phyloP scores from a whole-genome alignment of 1,140 invertebrate genomes.

The Dufourea novaeangliae region DNA sequence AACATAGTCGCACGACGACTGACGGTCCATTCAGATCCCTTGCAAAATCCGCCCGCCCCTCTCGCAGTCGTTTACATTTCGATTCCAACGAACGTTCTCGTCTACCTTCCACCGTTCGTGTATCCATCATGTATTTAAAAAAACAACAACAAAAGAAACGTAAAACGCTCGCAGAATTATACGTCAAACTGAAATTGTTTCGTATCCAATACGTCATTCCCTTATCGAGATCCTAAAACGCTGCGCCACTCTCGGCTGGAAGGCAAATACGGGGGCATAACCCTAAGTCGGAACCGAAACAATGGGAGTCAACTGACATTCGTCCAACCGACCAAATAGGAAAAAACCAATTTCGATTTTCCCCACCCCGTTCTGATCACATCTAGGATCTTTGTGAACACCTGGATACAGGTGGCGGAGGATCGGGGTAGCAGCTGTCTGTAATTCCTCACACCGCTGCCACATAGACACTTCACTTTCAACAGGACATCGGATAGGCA shows the following conservation, averaged over 20 bases:
- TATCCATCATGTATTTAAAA: no score
- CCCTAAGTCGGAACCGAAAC: neutral
- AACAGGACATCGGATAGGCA: no score
- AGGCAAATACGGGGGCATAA: neutral
- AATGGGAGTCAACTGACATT: no score
- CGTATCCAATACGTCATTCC: neutral
- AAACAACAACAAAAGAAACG: neutral
- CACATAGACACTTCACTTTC: no score
- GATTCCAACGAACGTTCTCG: conserved; percentile 15
- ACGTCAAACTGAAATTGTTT: neutral
- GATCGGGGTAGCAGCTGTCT: conserved; percentile 70
- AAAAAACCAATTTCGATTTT: conserved; percentile 23
- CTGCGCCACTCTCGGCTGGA: neutral
- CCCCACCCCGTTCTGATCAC: conserved; percentile 18
- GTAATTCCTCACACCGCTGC: conserved; percentile 21
- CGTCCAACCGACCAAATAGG: neutral
- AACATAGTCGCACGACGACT: conserved; percentile 17
- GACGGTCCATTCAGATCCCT: conserved; percentile 36
- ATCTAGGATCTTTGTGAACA: conserved; percentile 48
- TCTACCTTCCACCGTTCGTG: neutral
- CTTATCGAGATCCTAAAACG: neutral
- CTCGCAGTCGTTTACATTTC: conserved; percentile 25
- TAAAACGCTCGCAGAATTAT: neutral
- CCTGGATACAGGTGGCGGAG: conserved; percentile 73
- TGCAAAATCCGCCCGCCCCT: neutral